Evolutionary conservation across 2,113 vertebrate genomes (phyloP).

Genomic region (Indicator maculatus): DNA sequence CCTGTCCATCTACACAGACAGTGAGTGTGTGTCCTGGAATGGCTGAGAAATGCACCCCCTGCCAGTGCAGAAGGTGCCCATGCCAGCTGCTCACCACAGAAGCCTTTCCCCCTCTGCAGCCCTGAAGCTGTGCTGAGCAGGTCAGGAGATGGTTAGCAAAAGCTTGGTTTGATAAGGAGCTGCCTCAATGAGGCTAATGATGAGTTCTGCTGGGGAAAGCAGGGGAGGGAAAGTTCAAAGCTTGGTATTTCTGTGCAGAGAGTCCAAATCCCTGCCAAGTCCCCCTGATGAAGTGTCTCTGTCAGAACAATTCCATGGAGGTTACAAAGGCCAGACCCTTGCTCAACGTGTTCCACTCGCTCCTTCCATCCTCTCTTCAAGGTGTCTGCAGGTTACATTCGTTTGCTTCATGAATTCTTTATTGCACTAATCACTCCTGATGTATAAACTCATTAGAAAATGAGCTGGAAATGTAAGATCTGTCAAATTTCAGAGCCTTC

Average conservation of each 20-base stretch:
- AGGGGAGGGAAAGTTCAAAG: slow-evolving; percentile 36
- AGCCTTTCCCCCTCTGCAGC: background rate
- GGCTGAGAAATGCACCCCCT: background rate
- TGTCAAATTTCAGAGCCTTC: slow-evolving; percentile 67
- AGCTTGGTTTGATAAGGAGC: background rate
- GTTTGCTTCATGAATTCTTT: slow-evolving; percentile 82
- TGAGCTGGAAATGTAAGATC: slow-evolving; percentile 71
- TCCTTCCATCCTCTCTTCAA: slow-evolving; percentile 74
- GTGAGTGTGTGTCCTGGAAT: rapidly evolving
- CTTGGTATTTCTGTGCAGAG: background rate
- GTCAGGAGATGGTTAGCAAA: background rate
- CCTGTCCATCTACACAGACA: rapidly evolving
- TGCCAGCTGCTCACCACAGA: background rate
- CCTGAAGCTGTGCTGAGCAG: background rate
- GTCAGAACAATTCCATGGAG: slow-evolving; percentile 63
- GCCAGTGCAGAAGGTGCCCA: rapidly evolving
- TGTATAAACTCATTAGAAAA: slow-evolving; percentile 76
- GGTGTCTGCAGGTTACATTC: slow-evolving; percentile 72
- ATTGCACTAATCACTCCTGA: slow-evolving; percentile 75
- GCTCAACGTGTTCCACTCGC: slow-evolving; percentile 32
- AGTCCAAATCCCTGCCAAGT: slow-evolving; percentile 47
- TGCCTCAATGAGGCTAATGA: slow-evolving; percentile 24
- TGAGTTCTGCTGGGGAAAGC: background rate
- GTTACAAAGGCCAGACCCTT: slow-evolving; percentile 67
- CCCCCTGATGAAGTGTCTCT: slow-evolving; percentile 65